Base-by-base conservation (phyloP, 2,888 invertebrate genomes). In the Idaea dimidiata region DNA sequence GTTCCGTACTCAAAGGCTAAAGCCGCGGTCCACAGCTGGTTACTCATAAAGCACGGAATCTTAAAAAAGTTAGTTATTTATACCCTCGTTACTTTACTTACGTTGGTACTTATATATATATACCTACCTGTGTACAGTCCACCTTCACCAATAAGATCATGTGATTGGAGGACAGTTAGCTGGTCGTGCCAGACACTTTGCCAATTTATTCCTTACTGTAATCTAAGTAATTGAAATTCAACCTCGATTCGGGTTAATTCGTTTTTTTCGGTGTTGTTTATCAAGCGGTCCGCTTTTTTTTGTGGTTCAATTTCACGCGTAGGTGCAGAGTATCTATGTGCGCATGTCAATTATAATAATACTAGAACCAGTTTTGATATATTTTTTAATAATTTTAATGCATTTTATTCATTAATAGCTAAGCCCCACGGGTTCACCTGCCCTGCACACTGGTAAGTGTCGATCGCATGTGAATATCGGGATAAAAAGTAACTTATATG, bases 191-290 rank as follows among this genome's bases (percentile, higher is more conserved):
- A 66, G 65, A 66, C 59, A 65, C 71, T 66, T 62, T 61, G 66
- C 68, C 68, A 68, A 69, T 66, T 61, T 67, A 71, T 69, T 72
- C 63, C 65, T 75, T 75, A 73, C 74, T 73, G 72, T 71, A 75
- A 73, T 70, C 70, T 71, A 76, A 43, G 43, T 43, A 43, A 74
- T 78, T 76, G 69, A 72, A 71, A 74, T 74, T 74, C 74, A 65
- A 18, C 65, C 57, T 67, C 67, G 68, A 74, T 76, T 72, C 67
- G 65, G 72, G 70, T 70, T 71, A 72, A 73, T 71, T 71, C 68
- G 66, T 73, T 76, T 65, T 74, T 72, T 71, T 73, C 66, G 64
- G 64, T 59, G 66, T 71, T 71, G 70, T 71, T 70, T 72, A 72
- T 72, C 67, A 69, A 72, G 68, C 71, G 66, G 67, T 57, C 63